Percentiles rank a stretch among this genome's conserved stretches.
These are phyloP conservation scores for Cephus rjabovi DNA, from an alignment of 2,888 invertebrate species.

Conservation along the genomic window DNA sequence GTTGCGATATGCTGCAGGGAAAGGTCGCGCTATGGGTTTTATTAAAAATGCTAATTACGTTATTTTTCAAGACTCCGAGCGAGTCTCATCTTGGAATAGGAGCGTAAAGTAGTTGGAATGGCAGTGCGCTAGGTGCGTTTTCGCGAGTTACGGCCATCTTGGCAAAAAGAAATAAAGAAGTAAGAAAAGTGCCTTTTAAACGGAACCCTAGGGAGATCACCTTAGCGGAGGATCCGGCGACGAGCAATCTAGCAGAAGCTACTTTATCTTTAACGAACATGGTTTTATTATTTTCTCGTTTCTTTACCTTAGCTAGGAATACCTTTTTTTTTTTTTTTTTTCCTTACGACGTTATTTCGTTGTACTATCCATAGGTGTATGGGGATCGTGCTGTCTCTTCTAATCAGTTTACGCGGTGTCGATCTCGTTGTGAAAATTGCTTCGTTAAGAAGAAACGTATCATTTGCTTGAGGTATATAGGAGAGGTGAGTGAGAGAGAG, in stretches of 20 bases:
- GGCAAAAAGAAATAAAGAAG: background rate
- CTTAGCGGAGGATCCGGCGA: background rate
- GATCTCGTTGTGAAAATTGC: background rate
- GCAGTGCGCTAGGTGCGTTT: background rate
- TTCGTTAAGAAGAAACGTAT: background rate
- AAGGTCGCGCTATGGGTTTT: background rate
- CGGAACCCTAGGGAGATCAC: background rate
- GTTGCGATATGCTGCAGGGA: background rate
- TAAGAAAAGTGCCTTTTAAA: background rate
- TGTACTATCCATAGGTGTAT: background rate
- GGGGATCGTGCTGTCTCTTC: background rate
- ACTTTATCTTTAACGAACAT: background rate
- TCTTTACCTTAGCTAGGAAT: background rate
- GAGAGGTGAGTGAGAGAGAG: background rate
- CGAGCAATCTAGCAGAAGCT: background rate
- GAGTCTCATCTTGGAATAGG: background rate
- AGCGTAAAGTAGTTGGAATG: background rate
- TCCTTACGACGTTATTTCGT: background rate
- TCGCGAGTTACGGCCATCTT: background rate
- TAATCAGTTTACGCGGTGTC: background rate
- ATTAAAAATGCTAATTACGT: constrained; percentile 1
- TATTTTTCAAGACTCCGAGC: background rate
- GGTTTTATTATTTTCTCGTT: background rate
- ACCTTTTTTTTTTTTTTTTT: background rate
- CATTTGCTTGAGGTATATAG: background rate